Evolutionary conservation across 2,113 vertebrate genomes (phyloP), one percentile per base, ranked within the genome.

Genomic region (Alectura lathami): DNA sequence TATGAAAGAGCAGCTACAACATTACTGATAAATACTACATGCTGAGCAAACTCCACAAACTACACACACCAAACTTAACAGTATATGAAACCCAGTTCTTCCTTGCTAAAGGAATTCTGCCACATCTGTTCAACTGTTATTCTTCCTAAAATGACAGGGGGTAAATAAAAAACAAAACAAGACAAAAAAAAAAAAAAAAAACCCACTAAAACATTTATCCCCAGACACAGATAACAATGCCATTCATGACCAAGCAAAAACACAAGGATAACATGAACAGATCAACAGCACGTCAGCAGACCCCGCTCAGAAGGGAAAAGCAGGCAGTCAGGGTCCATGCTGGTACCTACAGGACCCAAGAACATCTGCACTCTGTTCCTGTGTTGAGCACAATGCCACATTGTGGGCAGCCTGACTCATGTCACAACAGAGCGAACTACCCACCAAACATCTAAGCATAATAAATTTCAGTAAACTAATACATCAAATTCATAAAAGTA

Each of bases 191-290:
- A 66, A 84, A 24, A 47, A 11, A 63, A 60, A 51, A 29, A n/a
- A n/a, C n/a, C n/a, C n/a, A 8, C 10, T 32, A 40, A 69, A 87
- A 66, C 29, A 32, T 26, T 70, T 15, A 36, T 24, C 17, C 38
- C 32, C 11, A 34, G 57, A 27, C 29, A n/a, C 54, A 57, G 32
- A 26, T 47, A 78, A 62, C 0, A 17, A 42, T 64, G 27, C 5
- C 17, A 9, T 23, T 38, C 2, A 29, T 26, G 40, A 86, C 69
- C 13, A 60, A 60, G 29, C 4, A 4, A 51, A 88, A 45, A 5
- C 32, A 38, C 0, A 0, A 92, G 2, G 22, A 43, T 53, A 67
- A 13, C 1, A 2, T 32, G 34, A 63, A 42, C 14, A 68, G 53
- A 14, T 4, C 8, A 51, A 13, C 2, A 6, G 11, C 24, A 45